Base-by-base conservation (phyloP, 2,797 vertebrate species). In the Argya squamiceps region DNA sequence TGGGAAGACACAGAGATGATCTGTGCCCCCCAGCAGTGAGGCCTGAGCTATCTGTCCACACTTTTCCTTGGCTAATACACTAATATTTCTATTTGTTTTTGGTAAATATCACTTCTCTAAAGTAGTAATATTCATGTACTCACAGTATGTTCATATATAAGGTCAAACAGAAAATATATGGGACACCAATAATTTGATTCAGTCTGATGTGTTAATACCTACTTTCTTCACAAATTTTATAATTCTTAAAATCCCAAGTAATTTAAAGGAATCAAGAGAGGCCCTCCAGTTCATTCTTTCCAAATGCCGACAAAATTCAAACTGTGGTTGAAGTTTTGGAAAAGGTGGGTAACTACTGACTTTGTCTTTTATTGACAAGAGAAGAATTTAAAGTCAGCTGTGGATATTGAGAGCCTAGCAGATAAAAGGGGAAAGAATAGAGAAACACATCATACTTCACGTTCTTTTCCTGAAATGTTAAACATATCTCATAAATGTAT, bases 151-250 rank as follows among this genome's bases (percentile, higher is more conserved):
- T 67, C 10, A 37, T 44, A 17, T 29, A 7, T 26, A 39, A 53
- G 2, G 12, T 50, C 39, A 70, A 58, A 53, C 2, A 77, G 8
- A 67, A 67, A 78, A 79, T 6, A 12, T 5, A 21, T 2, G 2
- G 2, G 53, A 43, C 19, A 16, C 0, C 11, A 81, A 9, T n/a
- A 34, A 30, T 37, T 43, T 26, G 1, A 41, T 53, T 69, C 1
- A 62, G 50, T 39, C 14, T 52, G 11, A 43, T 67, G 3, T 10
- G 12, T 52, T 39, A 59, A 68, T 19, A 32, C 9, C 6, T 15
- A 16, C 18, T 67, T 78, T 78, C 24, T 78, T 67, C 36, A 59
- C 5, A 81, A 78, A 37, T 7, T 41, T 23, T 11, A 2, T 15
- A 23, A 59, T 55, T 30, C 18, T 26, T 39, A 39, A 65, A 84